Evolutionary conservation across 2,113 vertebrate genomes (phyloP).

Genomic region (Campylomormyrus tamandua): DNA sequence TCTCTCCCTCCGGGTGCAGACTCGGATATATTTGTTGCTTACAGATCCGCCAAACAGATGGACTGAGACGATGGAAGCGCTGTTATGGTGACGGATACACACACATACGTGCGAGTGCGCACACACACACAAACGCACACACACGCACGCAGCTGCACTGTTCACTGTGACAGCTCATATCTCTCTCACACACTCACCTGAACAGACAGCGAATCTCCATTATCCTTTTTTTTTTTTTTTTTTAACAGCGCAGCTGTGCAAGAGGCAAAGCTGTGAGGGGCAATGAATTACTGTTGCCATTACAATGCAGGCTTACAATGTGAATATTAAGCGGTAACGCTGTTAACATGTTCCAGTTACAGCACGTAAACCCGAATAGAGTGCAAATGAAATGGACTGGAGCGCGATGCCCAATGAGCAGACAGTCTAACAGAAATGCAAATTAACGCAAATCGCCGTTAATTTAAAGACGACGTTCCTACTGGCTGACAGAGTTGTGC

Average conservation of each 20-base stretch:
- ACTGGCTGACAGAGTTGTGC: background rate
- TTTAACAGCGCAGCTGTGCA: background rate
- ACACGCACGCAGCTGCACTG: background rate
- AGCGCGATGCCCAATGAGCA: background rate
- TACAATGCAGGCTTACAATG: background rate
- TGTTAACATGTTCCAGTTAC: background rate
- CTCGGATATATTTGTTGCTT: constrained; percentile 1
- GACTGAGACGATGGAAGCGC: background rate
- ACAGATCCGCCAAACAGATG: background rate
- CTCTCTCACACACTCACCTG: background rate
- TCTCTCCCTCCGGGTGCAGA: background rate
- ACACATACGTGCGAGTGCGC: background rate
- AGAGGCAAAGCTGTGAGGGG: background rate
- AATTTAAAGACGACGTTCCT: background rate
- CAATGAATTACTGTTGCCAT: background rate
- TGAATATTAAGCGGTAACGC: background rate
- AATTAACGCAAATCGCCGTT: background rate
- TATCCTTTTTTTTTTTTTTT: background rate
- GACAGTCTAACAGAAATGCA: background rate
- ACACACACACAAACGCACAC: background rate
- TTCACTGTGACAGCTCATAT: background rate
- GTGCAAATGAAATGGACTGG: background rate
- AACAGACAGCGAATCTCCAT: background rate
- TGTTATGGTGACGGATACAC: background rate
- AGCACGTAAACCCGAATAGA: background rate